Evolutionary conservation across 2,113 vertebrate genomes (phyloP).

Genomic region (Corythaixoides concolor): DNA sequence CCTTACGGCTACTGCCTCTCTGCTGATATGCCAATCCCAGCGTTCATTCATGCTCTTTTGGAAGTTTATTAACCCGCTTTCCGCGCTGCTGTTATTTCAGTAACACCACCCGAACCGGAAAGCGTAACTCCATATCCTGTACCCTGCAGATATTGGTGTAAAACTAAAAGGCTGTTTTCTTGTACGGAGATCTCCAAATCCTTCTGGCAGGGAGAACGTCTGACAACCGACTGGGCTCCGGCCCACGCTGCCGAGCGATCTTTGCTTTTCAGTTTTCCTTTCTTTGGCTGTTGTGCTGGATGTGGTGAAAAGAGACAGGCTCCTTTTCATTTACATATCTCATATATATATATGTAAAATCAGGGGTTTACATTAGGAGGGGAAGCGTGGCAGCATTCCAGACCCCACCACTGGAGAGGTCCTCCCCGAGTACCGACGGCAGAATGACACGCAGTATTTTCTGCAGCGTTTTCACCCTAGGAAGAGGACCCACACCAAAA

Average conservation of each 20-base stretch:
- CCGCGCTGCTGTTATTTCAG: neutral
- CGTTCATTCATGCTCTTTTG: neutral
- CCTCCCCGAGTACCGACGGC: accelerated
- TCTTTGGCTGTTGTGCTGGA: neutral
- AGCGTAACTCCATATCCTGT: neutral
- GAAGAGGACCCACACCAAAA: neutral
- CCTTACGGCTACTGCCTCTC: neutral
- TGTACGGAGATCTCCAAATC: neutral
- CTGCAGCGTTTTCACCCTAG: neutral
- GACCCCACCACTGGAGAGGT: neutral
- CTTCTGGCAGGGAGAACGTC: neutral
- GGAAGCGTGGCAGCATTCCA: neutral
- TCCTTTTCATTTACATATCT: neutral
- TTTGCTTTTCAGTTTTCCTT: neutral
- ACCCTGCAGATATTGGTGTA: neutral
- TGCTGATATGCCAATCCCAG: neutral
- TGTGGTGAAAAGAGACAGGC: neutral
- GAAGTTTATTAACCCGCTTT: neutral
- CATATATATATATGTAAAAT: neutral
- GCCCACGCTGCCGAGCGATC: neutral
- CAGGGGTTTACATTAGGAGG: neutral
- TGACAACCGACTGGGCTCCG: conserved; percentile 2
- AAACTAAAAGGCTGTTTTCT: neutral
- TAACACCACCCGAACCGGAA: accelerated
- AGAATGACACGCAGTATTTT: neutral